Base-by-base conservation (phyloP, 2,797 vertebrate species). In the Yasuhikotakia modesta region DNA sequence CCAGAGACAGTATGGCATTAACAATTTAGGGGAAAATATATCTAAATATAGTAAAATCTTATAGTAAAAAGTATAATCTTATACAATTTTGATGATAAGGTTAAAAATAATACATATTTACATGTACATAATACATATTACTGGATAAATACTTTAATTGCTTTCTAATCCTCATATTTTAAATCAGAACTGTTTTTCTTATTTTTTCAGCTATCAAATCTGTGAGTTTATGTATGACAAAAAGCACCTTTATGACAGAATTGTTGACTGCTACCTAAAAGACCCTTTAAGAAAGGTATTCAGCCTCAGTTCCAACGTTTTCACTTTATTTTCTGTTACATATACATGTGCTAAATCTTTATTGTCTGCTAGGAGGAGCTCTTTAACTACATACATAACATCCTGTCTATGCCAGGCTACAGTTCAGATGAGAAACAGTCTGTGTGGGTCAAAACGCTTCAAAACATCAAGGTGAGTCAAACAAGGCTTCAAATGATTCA, bases 211-310 rank as follows among this genome's bases (percentile, higher is more conserved):
- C 89, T 99, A 95, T 82, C 97, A 99, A 84, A 97, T 99, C 69
- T 99, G 97, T 81, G 97, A 99, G 85, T 98, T 97, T 88, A 95
- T 99, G 81, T 99, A 98, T 57, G 97, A 99, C 81, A 94, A 94
- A 85, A 94, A 94, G 82, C 95, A 95, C 84, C 88, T 93, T 65
- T 98, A 96, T 35, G 95, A 97, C 89, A 94, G 85, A 86, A 98
- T 98, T 78, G 92, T 99, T 30, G 88, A 93, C 89, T 99, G 97
- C 86, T 98, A 98, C 90, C 88, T 99, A 83, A 94, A 88, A 79
- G 97, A 99, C 85, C 92, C 95, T 0, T 86, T 98, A 68, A 92
- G 97, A 88, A 96, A 96, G 94, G 97, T 98, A 89, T 21, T 24
- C 6, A n/a, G 12, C 21, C 19, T 43, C 43, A 50, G 22, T 19